Conservation (phyloP, 1,140 invertebrate species). For the Bombus picipes region DNA sequence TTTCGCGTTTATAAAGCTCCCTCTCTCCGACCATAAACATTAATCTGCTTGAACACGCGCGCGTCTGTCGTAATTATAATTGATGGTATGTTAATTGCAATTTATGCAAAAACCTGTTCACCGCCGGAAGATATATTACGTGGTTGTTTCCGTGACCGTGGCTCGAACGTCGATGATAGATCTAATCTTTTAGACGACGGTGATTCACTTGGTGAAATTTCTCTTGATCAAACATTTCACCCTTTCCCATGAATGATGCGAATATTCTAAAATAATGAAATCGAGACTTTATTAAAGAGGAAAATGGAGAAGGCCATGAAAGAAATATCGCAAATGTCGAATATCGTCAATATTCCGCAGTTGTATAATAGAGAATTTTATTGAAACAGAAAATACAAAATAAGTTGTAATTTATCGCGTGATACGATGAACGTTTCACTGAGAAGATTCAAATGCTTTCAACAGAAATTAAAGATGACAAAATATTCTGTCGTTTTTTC, state of each 20-base stretch:
- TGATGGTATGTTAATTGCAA: conserved; percentile 69
- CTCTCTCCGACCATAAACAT: conserved; percentile 59
- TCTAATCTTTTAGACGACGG: background rate
- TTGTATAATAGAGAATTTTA: too few species aligned
- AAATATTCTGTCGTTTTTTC: too few species aligned
- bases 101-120: conserved; percentile 67
- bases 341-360: too few species aligned
- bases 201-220: background rate
- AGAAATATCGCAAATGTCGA: background rate
- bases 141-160: conserved; percentile 34
- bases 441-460: too few species aligned
- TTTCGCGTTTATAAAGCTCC: conserved; percentile 55
- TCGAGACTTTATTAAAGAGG: background rate
- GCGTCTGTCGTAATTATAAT: conserved; percentile 62
- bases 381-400: too few species aligned
- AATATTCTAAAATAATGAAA: background rate
- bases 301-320: background rate
- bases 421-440: too few species aligned
- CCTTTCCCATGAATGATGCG: background rate
- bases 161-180: conserved; percentile 36
- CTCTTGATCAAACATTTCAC: background rate
- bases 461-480: too few species aligned
- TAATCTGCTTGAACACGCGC: conserved; percentile 58
- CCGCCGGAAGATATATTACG: conserved; percentile 25
- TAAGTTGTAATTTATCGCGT: too few species aligned